phyloP scores from a whole-genome alignment of 1,140 invertebrate species.

The Schlechtendalia chinensis region DNA sequence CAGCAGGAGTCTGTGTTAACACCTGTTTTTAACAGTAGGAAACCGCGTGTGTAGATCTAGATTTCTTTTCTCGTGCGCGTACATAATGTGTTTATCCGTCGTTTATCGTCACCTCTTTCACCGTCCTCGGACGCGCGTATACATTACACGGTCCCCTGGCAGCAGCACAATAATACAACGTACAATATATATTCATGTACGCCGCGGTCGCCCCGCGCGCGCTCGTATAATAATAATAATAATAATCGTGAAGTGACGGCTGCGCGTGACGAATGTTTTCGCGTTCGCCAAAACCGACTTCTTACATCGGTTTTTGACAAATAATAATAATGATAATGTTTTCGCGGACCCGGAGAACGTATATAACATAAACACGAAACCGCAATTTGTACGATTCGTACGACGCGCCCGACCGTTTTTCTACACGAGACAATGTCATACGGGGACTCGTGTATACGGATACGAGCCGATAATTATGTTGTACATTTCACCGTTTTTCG shows the following conservation, averaged over 20 bases:
- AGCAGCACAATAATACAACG: background rate
- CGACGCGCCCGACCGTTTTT: background rate
- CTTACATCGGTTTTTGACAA: background rate
- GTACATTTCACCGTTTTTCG: too few species aligned
- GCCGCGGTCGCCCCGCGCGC: too few species aligned
- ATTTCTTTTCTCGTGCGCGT: slow-evolving; percentile 32
- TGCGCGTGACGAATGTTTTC: too few species aligned
- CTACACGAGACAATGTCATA: too few species aligned
- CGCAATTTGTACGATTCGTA: background rate
- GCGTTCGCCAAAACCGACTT: background rate
- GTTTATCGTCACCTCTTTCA: slow-evolving; percentile 42
- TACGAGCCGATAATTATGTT: too few species aligned
- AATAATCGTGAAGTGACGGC: too few species aligned
- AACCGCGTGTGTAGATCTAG: slow-evolving; percentile 35
- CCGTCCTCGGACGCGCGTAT: background rate
- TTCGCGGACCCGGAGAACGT: too few species aligned
- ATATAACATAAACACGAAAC: background rate
- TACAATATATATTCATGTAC: too few species aligned
- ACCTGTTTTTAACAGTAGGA: slow-evolving; percentile 48
- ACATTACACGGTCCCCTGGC: background rate
- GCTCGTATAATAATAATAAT: too few species aligned
- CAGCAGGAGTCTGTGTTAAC: slow-evolving; percentile 47
- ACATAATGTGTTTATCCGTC: slow-evolving; percentile 31
- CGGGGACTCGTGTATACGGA: too few species aligned
- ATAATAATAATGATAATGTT: background rate